Base-by-base conservation (phyloP, 2,113 vertebrate genomes). In the Crocuta crocuta region DNA sequence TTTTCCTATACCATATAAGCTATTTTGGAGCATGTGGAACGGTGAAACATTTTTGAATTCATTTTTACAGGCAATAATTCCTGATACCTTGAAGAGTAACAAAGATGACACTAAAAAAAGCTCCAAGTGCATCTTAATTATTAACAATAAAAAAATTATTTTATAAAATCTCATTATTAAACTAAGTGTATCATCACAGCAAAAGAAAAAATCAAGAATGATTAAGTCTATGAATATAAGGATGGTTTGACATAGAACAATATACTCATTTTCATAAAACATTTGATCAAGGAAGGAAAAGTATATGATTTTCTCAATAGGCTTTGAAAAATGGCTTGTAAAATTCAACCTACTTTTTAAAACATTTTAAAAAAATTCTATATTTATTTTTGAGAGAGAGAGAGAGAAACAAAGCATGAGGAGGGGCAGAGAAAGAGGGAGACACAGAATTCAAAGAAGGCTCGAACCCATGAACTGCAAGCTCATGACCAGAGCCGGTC, bases 131-230 rank as follows among this genome's bases (percentile, higher is more conserved):
- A 82, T 43, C 45, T 71, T 17, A 74, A 31, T 71, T 78, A 82
- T 71, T 78, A 82, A 58, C 50, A 78, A 33, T 86, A 83, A 74
- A 84, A 79, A 84, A 80, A 63, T 92, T 89, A 33, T n/a, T 86
- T 35, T 19, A 58, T 82, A 89, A 93, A 76, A 78, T 39, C 7
- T 8, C 39, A 66, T 73, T 79, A 94, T 73, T 79, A 94, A 78
- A 78, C 81, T 45, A 82, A 92, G 4, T 2, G 53, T 33, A 43
- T 48, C 0, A 78, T 50, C 4, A 74, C 3, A 86, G 33, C 85
- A 76, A 85, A 76, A 71, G 26, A 45, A 3, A 91, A 91, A 65
- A 90, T 65, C 55, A 9, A n/a, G 24, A 35, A 78, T 71, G 2
- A 82, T 58, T 68, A 55, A 80, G 12, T 78, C 19, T 63, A n/a